Percentiles rank a stretch among this genome's conserved stretches.
Evolutionary conservation across 2,113 vertebrate species (phyloP).

Genomic region (Chrysemys picta): DNA sequence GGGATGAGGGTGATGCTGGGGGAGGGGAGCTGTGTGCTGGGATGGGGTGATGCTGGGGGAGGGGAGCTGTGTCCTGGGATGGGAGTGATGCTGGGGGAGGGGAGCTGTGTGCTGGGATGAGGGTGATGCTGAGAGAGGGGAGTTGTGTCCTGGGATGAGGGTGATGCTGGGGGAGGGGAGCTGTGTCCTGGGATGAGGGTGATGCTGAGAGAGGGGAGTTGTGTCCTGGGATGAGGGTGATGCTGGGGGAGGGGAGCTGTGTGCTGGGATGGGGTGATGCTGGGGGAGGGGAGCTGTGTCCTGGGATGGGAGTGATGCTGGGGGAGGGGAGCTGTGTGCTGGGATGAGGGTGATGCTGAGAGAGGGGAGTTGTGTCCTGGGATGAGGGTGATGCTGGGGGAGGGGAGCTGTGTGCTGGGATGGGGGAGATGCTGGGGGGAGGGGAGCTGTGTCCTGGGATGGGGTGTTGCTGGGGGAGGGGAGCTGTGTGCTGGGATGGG

Average conservation of each 20-base stretch:
- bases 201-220: not conserved
- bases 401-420: not conserved
- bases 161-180: not conserved
- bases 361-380: not conserved
- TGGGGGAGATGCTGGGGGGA: not conserved
- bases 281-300: too few species aligned
- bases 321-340: fast-evolving
- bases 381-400: not conserved
- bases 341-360: fast-evolving
- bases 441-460: not conserved
- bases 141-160: not conserved
- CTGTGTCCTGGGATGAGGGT: not conserved
- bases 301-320: not conserved
- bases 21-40: not conserved
- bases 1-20: not conserved
- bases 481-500: not conserved
- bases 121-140: not conserved
- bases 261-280: not conserved
- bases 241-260: not conserved
- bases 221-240: not conserved
- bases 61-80: not conserved
- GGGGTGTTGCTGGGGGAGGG: not conserved
- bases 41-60: not conserved
- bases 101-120: not conserved
- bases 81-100: too few species aligned